phyloP scores from a whole-genome alignment of 1,140 invertebrate species.

The Euschistus heros region DNA sequence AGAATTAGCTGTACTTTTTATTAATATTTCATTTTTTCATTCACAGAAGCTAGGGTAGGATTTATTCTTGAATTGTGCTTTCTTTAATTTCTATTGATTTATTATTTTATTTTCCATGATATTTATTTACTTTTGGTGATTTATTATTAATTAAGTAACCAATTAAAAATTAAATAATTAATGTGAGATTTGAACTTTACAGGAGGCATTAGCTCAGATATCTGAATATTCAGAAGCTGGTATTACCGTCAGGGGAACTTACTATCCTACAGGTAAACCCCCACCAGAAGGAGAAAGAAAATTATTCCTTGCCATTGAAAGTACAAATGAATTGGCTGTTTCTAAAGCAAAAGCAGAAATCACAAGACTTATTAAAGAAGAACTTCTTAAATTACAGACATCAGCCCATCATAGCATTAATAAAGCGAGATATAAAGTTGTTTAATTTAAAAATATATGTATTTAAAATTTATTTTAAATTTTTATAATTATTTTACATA shows the following conservation, averaged over 20 bases:
- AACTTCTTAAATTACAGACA: slow-evolving; percentile 84
- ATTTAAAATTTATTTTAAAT: neutral
- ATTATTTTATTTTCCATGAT: neutral
- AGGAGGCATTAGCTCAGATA: slow-evolving; percentile 95
- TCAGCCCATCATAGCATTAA: slow-evolving; percentile 77
- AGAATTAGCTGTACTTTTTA: too few relatives aligned
- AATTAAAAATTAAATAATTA: too few relatives aligned
- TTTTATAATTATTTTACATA: neutral
- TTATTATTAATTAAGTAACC: too few relatives aligned
- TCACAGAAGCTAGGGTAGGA: too few relatives aligned
- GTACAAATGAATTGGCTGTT: slow-evolving; percentile 91
- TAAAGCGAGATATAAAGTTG: slow-evolving; percentile 89
- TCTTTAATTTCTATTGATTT: too few relatives aligned
- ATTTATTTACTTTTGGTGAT: neutral
- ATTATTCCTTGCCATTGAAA: slow-evolving; percentile 97
- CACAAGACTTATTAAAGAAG: slow-evolving; percentile 94
- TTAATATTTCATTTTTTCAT: too few relatives aligned
- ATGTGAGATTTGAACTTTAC: slow-evolving; percentile 28
- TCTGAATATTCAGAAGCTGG: slow-evolving; percentile 98
- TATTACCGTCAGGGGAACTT: slow-evolving; percentile 96
- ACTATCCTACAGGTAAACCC: slow-evolving; percentile 78
- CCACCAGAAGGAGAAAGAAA: slow-evolving; percentile 92
- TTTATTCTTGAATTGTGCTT: too few relatives aligned
- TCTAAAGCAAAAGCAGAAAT: slow-evolving; percentile 98
- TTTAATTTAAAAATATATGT: slow-evolving; percentile 42